Conservation (phyloP, 2,888 invertebrate genomes). For the Busseola fusca region DNA sequence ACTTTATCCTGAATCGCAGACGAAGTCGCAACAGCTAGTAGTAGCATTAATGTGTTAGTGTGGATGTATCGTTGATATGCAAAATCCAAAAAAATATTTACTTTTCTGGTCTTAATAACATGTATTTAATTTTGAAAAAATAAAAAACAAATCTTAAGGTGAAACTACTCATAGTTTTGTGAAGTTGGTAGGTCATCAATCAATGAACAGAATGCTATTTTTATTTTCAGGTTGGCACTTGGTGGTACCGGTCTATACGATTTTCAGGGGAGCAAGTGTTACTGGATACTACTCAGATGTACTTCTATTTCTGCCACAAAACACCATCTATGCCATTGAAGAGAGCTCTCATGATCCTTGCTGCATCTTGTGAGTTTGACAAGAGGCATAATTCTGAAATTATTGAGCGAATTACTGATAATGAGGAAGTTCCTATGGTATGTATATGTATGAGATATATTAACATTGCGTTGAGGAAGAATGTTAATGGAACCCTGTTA, state of each 20-base stretch:
- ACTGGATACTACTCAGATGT: conserved; percentile 98
- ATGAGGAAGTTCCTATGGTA: conserved; percentile 97
- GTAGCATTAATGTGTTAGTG: neutral
- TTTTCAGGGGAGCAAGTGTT: conserved; percentile 99
- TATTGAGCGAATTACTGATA: conserved; percentile 96
- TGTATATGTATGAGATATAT: conserved; percentile 71
- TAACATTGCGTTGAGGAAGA: neutral
- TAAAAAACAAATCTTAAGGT: neutral
- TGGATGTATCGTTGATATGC: neutral
- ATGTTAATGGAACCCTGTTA: neutral
- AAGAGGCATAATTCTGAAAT: conserved; percentile 98
- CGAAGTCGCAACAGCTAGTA: too few relatives aligned
- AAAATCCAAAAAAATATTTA: neutral
- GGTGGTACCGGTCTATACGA: conserved; percentile 99
- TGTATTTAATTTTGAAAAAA: neutral
- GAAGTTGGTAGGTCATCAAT: neutral
- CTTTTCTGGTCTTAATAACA: neutral
- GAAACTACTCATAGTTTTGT: neutral
- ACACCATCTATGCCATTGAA: conserved; percentile 98
- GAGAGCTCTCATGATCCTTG: conserved; percentile 98
- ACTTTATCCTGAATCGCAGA: too few relatives aligned
- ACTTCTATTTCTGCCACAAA: conserved; percentile 98
- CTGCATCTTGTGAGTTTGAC: conserved; percentile 98
- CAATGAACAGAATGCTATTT: conserved; percentile 13
- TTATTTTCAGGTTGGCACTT: conserved; percentile 93